A percentile compares a stretch with the other conserved stretches of the same genome.
phyloP scores from a whole-genome alignment of 30 jellyfish, hydroid and myxozoan species.

The Rhopilema esculentum region DNA sequence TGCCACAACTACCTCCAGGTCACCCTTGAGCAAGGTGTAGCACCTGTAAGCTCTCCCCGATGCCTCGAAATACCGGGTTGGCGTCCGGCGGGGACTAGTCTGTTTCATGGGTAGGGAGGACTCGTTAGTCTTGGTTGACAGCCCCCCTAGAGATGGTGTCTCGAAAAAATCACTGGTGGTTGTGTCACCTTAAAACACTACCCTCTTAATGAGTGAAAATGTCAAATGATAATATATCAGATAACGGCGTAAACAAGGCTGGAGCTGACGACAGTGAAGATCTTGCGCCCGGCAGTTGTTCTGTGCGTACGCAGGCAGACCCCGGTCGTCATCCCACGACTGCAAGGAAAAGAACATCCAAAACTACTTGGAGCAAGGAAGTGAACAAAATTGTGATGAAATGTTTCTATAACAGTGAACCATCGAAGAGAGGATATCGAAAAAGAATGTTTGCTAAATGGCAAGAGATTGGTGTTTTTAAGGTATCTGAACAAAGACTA shows the following conservation, averaged over 20 bases:
- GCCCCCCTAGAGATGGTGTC: neutral
- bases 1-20: no score
- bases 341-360: constrained; percentile 33
- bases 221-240: neutral
- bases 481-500: constrained; percentile 16
- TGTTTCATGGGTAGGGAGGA: neutral
- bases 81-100: constrained; percentile 1
- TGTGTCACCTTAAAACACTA: constrained; percentile 1
- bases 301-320: constrained; percentile 55
- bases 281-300: constrained; percentile 51
- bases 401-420: constrained; percentile 9
- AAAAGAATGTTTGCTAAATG: constrained; percentile 27
- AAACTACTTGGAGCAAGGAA: constrained; percentile 27
- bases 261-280: constrained; percentile 49
- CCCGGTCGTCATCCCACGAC: constrained; percentile 60
- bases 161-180: neutral
- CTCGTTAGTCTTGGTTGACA: neutral
- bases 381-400: constrained; percentile 38
- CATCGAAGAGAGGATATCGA: constrained; percentile 22
- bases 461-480: constrained; percentile 20
- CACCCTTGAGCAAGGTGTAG: no score
- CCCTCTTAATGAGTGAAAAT: neutral
- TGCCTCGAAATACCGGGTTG: no score
- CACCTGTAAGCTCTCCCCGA: no score
- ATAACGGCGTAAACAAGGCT: constrained; percentile 1